These are phyloP conservation scores for Piliocolobus tephrosceles DNA, from an alignment of 2,113 vertebrate genomes.

Conservation along the genomic window DNA sequence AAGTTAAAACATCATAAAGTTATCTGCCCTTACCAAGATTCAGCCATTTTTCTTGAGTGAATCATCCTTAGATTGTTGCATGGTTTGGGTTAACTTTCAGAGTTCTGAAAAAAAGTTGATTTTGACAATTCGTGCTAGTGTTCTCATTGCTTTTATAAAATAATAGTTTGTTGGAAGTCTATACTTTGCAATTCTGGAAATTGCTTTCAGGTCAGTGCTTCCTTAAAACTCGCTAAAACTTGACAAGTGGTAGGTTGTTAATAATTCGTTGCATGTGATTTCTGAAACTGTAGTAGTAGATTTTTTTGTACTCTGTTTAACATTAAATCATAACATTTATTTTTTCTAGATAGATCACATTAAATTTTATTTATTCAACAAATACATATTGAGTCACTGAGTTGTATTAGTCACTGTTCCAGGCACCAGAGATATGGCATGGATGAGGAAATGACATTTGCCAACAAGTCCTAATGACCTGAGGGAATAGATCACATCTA, in stretches of 20 bases:
- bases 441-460: neutral
- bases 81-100: neutral
- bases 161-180: neutral
- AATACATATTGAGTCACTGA: neutral
- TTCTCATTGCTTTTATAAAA: slow-evolving; percentile 5
- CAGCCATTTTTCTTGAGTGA: neutral
- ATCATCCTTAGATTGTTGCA: neutral
- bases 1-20: neutral
- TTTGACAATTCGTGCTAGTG: neutral
- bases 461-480: neutral
- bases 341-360: neutral
- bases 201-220: neutral
- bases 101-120: slow-evolving; percentile 14
- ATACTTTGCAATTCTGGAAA: neutral
- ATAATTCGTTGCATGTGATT: neutral
- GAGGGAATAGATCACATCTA: neutral
- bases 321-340: neutral
- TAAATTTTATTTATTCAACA: slow-evolving; percentile 25
- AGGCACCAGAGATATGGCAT: neutral
- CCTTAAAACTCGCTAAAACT: slow-evolving; percentile 21
- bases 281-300: neutral
- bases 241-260: neutral
- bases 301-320: neutral
- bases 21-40: neutral
- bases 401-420: neutral